Base-by-base conservation (phyloP, 37 sponge, comb jelly and placozoan genomes). In the Aplysina aerophoba region DNA sequence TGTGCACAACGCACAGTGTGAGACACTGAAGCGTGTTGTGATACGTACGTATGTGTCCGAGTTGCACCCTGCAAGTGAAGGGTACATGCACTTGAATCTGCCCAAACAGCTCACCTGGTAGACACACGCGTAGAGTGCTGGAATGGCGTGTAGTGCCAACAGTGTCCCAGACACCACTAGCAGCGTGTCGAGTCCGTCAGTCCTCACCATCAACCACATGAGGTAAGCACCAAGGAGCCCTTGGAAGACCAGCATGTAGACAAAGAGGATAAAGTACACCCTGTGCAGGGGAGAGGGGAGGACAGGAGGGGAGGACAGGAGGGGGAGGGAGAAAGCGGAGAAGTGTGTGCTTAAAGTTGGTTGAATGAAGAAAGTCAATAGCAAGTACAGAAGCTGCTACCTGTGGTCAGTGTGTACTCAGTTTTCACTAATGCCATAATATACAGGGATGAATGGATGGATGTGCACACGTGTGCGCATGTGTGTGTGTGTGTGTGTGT, bases 231-330 rank as follows among this genome's bases (percentile, higher is more conserved):
- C 37, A 24, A 92, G 74, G 74, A 87, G 25, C 0, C 95, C 85
- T 35, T 90, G 88, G 31, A 88, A 37, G 34, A 61, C 71, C 41
- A 95, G 81, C 35, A 95, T 50, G n/a, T 77, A 37, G 40, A 95
- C 83, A 55, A 92, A 95, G 25, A 89, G 17, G 28, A 88, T 63
- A 86, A 95, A 95, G 19, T 81, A 83, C 6, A 92, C 90, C 53
- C 94, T 93, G 62, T 5, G 84, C 15, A 1, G 16, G 62, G 59
- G 19, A 33, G 81, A 12, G 12, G 19, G n/a, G n/a, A 5, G 17
- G 31, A 4, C 4, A 15, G 35, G 4, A 39, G 5, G 14, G 30
- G 19, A 50, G 24, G 24, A 6, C 3, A 6, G 80, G 25, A 50
- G 30, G 5, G 56, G 31, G 19, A 50, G 25, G 12, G n/a, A 44